Conservation (phyloP, 2,888 invertebrate genomes). For the Andrena flavipes region DNA sequence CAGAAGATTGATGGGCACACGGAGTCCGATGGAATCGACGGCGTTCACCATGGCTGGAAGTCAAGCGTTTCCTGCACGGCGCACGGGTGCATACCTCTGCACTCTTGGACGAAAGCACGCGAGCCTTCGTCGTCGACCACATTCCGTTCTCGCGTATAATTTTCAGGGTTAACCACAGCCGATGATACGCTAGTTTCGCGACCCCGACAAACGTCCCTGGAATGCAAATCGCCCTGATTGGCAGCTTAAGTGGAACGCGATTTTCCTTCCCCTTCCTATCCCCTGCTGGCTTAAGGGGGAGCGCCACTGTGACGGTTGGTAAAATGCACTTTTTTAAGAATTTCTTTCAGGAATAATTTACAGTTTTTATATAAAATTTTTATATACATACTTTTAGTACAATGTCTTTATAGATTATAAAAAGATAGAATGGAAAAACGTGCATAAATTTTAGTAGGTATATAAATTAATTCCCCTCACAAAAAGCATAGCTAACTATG, state of each 20-base stretch:
- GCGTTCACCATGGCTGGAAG: constrained; percentile 40
- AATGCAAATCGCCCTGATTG: constrained; percentile 71
- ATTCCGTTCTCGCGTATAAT: constrained; percentile 69
- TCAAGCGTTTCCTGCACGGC: constrained; percentile 52
- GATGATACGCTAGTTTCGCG: constrained; percentile 61
- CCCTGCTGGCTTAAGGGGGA: background rate
- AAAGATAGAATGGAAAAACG: too few species aligned
- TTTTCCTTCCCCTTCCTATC: constrained; percentile 5
- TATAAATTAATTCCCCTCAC: too few species aligned
- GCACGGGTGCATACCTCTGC: constrained; percentile 34
- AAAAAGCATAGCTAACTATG: too few species aligned
- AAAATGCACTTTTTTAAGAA: too few species aligned
- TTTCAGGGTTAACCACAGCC: constrained; percentile 72
- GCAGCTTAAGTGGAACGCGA: constrained; percentile 53
- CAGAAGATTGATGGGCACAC: background rate
- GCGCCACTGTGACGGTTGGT: too few species aligned
- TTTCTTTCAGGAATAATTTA: too few species aligned
- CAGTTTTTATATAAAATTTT: too few species aligned
- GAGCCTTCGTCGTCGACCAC: constrained; percentile 57
- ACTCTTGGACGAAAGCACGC: constrained; percentile 43
- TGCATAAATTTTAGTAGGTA: too few species aligned
- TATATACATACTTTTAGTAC: too few species aligned
- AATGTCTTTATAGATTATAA: too few species aligned
- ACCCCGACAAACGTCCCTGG: constrained; percentile 59
- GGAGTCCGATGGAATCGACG: constrained; percentile 12